Evolutionary conservation across 2,888 invertebrate species (phyloP).

Genomic region (Euspilapteryx auroguttella): DNA sequence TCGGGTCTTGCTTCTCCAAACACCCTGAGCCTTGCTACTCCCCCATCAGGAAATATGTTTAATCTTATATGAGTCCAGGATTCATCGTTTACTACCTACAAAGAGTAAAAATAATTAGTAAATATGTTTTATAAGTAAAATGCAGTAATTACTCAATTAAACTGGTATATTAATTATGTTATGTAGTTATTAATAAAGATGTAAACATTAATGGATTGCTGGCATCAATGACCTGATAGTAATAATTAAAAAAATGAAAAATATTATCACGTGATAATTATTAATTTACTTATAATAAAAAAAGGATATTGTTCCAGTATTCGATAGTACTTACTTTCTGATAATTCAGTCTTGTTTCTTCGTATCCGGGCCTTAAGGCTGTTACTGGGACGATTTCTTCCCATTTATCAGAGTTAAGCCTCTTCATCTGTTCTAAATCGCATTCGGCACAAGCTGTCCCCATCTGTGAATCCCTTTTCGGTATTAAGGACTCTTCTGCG

Average conservation of each 20-base stretch:
- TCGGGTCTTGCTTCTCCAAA: slow-evolving; percentile 54
- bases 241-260: too few relatives aligned
- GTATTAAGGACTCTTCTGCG: slow-evolving; percentile 47
- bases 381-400: slow-evolving; percentile 57
- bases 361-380: slow-evolving; percentile 53
- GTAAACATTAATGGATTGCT: too few relatives aligned
- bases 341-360: slow-evolving; percentile 60
- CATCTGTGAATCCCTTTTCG: slow-evolving; percentile 34
- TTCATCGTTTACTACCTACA: slow-evolving; percentile 42
- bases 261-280: too few relatives aligned
- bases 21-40: slow-evolving; percentile 62
- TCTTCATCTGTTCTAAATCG: slow-evolving; percentile 38
- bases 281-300: too few relatives aligned
- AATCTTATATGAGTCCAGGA: slow-evolving; percentile 62
- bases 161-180: too few relatives aligned
- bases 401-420: slow-evolving; percentile 56
- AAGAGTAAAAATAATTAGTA: slow-evolving; percentile 5
- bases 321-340: slow-evolving; percentile 41
- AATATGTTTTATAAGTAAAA: too few relatives aligned
- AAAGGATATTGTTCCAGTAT: too few relatives aligned
- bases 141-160: too few relatives aligned
- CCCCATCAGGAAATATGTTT: slow-evolving; percentile 67
- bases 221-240: too few relatives aligned
- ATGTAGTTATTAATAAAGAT: too few relatives aligned
- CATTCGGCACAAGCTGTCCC: slow-evolving; percentile 49